phyloP scores from a whole-genome alignment of 2,888 invertebrate species.

The Andrena minutula region DNA sequence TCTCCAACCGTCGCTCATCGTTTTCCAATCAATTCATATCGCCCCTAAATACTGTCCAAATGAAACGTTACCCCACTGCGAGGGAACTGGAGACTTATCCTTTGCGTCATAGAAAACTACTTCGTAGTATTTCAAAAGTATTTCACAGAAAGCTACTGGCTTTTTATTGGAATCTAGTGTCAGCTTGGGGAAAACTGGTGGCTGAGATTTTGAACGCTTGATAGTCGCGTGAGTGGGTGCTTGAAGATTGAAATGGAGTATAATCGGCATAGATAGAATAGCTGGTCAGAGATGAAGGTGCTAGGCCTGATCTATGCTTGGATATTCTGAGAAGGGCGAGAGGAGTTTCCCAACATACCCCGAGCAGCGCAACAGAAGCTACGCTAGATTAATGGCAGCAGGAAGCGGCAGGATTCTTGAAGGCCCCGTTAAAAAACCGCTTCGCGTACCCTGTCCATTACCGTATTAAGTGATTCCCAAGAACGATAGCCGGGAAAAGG shows the following conservation, averaged over 20 bases:
- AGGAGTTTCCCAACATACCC: background rate
- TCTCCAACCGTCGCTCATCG: slow-evolving; percentile 38
- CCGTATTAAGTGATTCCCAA: slow-evolving; percentile 69
- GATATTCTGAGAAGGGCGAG: background rate
- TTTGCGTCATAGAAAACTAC: too few species aligned
- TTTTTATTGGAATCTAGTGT: too few species aligned
- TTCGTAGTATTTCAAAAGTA: too few species aligned
- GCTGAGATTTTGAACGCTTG: too few species aligned
- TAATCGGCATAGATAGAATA: too few species aligned
- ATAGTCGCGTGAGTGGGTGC: too few species aligned
- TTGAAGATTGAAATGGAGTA: too few species aligned
- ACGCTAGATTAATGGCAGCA: slow-evolving; percentile 19
- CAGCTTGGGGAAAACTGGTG: too few species aligned
- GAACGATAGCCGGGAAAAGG: slow-evolving; percentile 57
- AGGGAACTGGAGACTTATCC: background rate
- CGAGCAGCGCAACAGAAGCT: background rate
- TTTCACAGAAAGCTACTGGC: too few species aligned
- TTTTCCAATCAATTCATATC: slow-evolving; percentile 49
- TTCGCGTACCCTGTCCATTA: slow-evolving; percentile 65
- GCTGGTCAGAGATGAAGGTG: too few species aligned
- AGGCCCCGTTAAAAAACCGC: slow-evolving; percentile 2
- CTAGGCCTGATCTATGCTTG: too few species aligned
- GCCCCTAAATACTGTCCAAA: slow-evolving; percentile 26
- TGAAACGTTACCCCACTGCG: slow-evolving; percentile 25
- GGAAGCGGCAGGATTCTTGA: background rate